phyloP scores from a whole-genome alignment of 1,140 invertebrate genomes.

The Heterodera carotae region DNA sequence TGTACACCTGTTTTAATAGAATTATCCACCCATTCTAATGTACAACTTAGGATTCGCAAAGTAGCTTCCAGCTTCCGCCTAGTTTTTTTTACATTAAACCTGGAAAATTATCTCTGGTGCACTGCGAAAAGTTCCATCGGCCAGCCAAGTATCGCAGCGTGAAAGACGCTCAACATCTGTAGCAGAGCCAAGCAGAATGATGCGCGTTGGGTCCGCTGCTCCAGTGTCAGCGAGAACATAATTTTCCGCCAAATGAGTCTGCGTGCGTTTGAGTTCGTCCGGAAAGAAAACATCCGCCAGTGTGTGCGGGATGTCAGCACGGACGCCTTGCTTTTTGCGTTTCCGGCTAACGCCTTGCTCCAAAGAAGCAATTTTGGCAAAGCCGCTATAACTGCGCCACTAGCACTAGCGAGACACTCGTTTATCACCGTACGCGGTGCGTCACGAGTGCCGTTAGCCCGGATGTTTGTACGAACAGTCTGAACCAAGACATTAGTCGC shows the following conservation, averaged over 20 bases:
- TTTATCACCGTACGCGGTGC: not conserved
- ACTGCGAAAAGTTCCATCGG: not conserved
- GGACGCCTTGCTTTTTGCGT: not conserved
- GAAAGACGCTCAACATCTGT: not conserved
- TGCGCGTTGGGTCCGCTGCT: not conserved
- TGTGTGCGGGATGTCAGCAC: not conserved
- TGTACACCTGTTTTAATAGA: not conserved
- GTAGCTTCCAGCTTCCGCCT: no score
- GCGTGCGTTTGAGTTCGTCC: not conserved
- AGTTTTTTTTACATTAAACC: slow-evolving; percentile 1
- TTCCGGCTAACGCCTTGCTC: not conserved
- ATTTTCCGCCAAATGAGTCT: not conserved
- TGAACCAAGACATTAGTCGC: not conserved
- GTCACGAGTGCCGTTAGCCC: not conserved
- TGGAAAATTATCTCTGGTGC: not conserved
- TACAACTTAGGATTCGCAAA: no score
- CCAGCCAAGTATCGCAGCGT: not conserved
- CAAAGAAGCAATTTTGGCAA: not conserved
- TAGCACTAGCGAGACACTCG: not conserved
- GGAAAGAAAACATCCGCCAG: not conserved
- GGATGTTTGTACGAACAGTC: not conserved
- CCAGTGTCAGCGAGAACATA: slow-evolving; percentile 1
- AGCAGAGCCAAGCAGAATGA: not conserved
- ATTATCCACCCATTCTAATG: not conserved
- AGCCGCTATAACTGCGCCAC: not conserved